Evolutionary conservation across 1,140 invertebrate genomes (phyloP).

Genomic region (Pachypsylla venusta): DNA sequence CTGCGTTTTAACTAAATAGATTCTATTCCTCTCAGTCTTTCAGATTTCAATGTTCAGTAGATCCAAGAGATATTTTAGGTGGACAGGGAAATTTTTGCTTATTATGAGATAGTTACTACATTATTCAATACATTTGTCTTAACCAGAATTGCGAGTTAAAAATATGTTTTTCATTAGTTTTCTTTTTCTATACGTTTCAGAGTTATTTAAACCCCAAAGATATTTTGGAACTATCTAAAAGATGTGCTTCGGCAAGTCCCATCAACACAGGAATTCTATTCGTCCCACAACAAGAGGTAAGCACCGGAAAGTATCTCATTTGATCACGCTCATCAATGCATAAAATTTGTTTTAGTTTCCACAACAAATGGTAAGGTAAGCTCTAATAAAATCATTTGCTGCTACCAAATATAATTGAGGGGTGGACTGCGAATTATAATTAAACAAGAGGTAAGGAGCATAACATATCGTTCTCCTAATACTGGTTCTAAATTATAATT

Average conservation of each 20-base stretch:
- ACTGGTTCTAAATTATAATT: slow-evolving; percentile 5
- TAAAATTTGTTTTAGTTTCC: background rate
- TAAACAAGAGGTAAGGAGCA: background rate
- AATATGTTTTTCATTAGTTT: too few species aligned
- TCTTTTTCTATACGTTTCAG: too few species aligned
- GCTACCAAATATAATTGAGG: background rate
- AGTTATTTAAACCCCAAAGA: slow-evolving; percentile 2
- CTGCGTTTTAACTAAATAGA: too few species aligned
- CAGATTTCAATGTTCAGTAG: too few species aligned
- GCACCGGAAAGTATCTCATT: too few species aligned
- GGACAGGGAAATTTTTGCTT: too few species aligned
- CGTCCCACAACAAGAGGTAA: slow-evolving; percentile 95
- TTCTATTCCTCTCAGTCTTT: too few species aligned
- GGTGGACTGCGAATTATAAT: background rate
- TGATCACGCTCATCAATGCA: background rate
- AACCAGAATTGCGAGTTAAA: too few species aligned
- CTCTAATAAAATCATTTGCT: background rate
- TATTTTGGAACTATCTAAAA: slow-evolving; percentile 4
- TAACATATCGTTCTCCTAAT: background rate
- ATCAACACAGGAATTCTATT: slow-evolving; percentile 92
- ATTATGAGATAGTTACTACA: too few species aligned
- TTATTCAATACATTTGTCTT: too few species aligned
- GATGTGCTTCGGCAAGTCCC: slow-evolving; percentile 43
- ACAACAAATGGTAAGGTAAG: background rate
- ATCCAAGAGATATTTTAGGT: too few species aligned